Evolutionary conservation across 2,797 vertebrate genomes (phyloP).

Genomic region (Vespertilio murinus): DNA sequence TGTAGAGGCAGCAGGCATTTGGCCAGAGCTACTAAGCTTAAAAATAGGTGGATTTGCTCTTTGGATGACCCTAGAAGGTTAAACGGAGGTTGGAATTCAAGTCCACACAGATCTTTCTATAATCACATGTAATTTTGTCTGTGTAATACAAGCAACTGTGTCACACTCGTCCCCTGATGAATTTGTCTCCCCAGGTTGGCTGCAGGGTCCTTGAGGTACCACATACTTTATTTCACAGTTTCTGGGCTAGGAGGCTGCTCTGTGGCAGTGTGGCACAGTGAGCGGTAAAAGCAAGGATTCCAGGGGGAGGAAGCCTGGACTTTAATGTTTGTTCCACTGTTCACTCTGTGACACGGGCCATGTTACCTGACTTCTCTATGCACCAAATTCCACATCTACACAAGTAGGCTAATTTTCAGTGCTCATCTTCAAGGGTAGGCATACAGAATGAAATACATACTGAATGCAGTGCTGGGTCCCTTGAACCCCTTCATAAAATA

Average conservation of each 20-base stretch:
- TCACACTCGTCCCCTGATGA: neutral
- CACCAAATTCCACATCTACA: neutral
- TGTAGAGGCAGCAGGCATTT: neutral
- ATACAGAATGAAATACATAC: neutral
- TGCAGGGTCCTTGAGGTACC: neutral
- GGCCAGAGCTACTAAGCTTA: neutral
- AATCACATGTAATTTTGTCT: neutral
- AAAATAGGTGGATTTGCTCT: neutral
- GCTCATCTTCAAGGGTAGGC: neutral
- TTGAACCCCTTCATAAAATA: neutral
- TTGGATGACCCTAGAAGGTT: neutral
- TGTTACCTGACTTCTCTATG: neutral
- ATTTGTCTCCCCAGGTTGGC: neutral
- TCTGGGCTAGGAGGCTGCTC: neutral
- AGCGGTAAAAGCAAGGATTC: neutral
- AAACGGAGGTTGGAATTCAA: neutral
- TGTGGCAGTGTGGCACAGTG: rapidly evolving
- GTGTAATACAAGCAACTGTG: neutral
- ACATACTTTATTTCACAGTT: neutral
- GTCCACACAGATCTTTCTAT: neutral
- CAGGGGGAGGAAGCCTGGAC: neutral
- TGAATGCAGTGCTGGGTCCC: neutral
- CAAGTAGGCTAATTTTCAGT: neutral
- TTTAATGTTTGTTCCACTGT: neutral
- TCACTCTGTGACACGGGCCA: neutral